phyloP scores from a whole-genome alignment of 1,140 invertebrate species.

The Teleopsis dalmanni region DNA sequence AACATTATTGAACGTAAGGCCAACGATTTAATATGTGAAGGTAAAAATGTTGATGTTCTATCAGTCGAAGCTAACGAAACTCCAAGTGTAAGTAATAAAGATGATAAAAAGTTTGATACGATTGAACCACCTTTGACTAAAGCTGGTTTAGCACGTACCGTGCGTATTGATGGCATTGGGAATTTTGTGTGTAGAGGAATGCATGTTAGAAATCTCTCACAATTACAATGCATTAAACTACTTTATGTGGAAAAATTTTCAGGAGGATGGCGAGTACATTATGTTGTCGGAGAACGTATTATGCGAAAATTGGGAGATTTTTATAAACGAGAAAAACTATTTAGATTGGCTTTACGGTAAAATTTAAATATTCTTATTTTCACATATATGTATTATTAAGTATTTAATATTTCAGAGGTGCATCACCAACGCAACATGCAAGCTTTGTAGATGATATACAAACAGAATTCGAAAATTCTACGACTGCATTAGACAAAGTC shows the following conservation, averaged over 20 bases:
- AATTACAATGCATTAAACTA: conserved; percentile 73
- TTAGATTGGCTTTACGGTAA: conserved; percentile 56
- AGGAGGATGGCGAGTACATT: conserved; percentile 55
- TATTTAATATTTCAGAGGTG: conserved; percentile 58
- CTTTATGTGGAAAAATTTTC: conserved; percentile 63
- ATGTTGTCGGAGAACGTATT: conserved; percentile 64
- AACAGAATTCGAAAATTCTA: conserved; percentile 54
- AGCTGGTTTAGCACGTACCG: conserved; percentile 60
- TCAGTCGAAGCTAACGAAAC: conserved; percentile 56
- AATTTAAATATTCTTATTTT: too few relatives aligned
- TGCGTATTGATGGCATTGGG: conserved; percentile 65
- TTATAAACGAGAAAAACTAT: conserved; percentile 57
- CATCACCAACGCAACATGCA: conserved; percentile 57
- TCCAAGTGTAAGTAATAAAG: conserved; percentile 21
- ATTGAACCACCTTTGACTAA: conserved; percentile 70
- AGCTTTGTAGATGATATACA: conserved; percentile 65
- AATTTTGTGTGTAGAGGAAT: conserved; percentile 81
- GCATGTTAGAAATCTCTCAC: conserved; percentile 67
- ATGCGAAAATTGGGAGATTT: conserved; percentile 51
- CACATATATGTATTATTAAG: not conserved
- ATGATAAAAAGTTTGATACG: conserved; percentile 21
- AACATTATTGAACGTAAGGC: conserved; percentile 53
- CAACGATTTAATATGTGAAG: conserved; percentile 61
- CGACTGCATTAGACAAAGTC: conserved; percentile 56
- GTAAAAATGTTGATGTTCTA: conserved; percentile 54